Base-by-base conservation (phyloP, 2,797 vertebrate species). In the Esox masquinongy region DNA sequence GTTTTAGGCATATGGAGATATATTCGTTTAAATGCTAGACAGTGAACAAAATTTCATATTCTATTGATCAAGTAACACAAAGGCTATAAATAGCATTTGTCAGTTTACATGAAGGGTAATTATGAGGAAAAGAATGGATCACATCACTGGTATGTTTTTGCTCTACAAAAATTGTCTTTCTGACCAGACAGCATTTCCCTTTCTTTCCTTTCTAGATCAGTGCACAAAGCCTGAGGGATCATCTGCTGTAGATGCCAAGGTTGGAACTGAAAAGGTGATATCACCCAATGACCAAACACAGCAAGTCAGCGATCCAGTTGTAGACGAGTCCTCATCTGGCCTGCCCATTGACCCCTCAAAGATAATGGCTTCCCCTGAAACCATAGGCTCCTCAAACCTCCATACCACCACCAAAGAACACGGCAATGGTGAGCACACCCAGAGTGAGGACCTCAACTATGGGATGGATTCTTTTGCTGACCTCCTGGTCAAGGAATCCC, bases 261-360 rank as follows among this genome's bases (percentile, higher is more conserved):
- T 39, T 6, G 17, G 70, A 14, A 78, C 75, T 6, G 7, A 71
- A 24, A 67, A 72, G 50, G 39, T 34, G 36, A 36, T 16, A 15
- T 73, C 71, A 73, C 22, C 71, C 56, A 61, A 39, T 43, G 31
- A 72, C 29, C 71, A 39, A 24, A 36, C 11, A 29, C 31, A 34
- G 17, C 11, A 51, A 26, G 56, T 29, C 22, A 24, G 15, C 17
- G 34, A 17, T 83, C 11, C 66, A 39, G 1, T 50, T 39, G 61
- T 39, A 17, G 29, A 3, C 6, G 59, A 59, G 49, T 31, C 14
- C 47, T 39, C 36, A 26, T 5, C 59, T 4, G 68, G 12, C 53
- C 61, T 68, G 26, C 43, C 51, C 5, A 63, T 70, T 26, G 34
- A 53, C 61, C 16, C 29, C 1, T 29, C 36, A 26, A 56, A 63